Evolutionary conservation across 2,113 vertebrate species (phyloP).

Genomic region (human): GRCh38 chr22:46709501-46710000

Average conservation of each 20-base stretch:
- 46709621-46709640: background rate
- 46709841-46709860: background rate
- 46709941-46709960: background rate
- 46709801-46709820: background rate
- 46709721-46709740: accelerated
- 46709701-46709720: background rate
- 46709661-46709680: background rate
- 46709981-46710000: background rate
- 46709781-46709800: background rate
- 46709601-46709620: background rate
- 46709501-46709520: no score
- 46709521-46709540: no score
- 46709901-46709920: background rate
- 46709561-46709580: background rate
- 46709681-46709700: background rate
- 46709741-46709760: background rate
- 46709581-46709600: background rate
- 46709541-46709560: background rate
- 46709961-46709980: background rate
- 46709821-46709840: background rate
- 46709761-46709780: background rate
- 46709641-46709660: background rate
- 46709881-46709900: background rate
- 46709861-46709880: background rate
- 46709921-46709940: background rate